A percentile compares a stretch with the other conserved stretches of the same genome.
These are phyloP conservation scores for Macrobrachium rosenbergii DNA, from an alignment of 1,140 invertebrate genomes.

Conservation along the genomic window DNA sequence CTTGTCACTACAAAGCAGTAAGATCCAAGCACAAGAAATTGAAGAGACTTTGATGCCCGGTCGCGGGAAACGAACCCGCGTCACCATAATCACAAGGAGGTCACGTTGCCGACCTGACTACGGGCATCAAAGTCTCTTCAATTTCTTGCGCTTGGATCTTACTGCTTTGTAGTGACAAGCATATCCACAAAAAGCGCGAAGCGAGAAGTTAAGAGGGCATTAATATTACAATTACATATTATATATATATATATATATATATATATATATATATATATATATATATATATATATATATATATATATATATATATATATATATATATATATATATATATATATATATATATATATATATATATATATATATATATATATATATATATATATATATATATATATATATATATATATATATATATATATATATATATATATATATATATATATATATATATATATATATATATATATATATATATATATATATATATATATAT, in stretches of 20 bases:
- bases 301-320: constrained; percentile 27
- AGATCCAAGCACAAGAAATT: too few relatives aligned
- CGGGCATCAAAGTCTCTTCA: too few relatives aligned
- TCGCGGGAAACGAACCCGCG: too few relatives aligned
- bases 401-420: constrained; percentile 27
- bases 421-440: constrained; percentile 27
- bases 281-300: constrained; percentile 24
- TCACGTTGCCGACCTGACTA: too few relatives aligned
- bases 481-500: constrained; percentile 27
- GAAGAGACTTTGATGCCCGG: too few relatives aligned
- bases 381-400: constrained; percentile 24
- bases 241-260: constrained; percentile 27
- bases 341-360: constrained; percentile 13
- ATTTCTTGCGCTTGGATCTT: too few relatives aligned
- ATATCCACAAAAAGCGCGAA: too few relatives aligned
- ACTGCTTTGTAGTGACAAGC: too few relatives aligned
- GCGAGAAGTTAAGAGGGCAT: too few relatives aligned
- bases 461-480: constrained; percentile 27
- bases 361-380: constrained; percentile 27
- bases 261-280: constrained; percentile 24
- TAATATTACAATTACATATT: not conserved
- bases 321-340: constrained; percentile 23
- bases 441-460: constrained; percentile 21
- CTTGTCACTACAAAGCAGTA: too few relatives aligned
- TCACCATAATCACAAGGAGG: too few relatives aligned